Conservation (phyloP, 2,888 invertebrate species). For the Aphidius colemani region DNA sequence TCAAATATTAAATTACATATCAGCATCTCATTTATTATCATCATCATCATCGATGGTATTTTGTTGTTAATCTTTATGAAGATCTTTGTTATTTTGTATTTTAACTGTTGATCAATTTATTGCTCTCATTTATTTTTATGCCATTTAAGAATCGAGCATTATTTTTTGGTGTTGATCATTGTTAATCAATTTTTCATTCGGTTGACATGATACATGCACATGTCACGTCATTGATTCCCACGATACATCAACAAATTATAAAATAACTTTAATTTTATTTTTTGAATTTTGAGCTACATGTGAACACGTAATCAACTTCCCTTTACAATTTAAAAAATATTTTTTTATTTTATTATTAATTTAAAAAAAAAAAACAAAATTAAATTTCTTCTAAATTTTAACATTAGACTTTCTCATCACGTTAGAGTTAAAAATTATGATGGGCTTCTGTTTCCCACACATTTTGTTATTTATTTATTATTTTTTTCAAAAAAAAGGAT, state of each 20-base stretch:
- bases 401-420: constrained; percentile 14
- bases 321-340: not conserved
- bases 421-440: not conserved
- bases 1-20: no score
- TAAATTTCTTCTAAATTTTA: constrained; percentile 4
- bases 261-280: constrained; percentile 28
- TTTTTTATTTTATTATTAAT: not conserved
- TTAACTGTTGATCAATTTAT: not conserved
- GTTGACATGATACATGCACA: constrained; percentile 13
- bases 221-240: constrained; percentile 42
- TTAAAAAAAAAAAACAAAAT: constrained; percentile 7
- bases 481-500: no score
- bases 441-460: not conserved
- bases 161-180: constrained; percentile 19
- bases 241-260: constrained; percentile 35
- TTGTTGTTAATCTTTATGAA: no score
- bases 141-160: constrained; percentile 1
- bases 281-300: constrained; percentile 27
- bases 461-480: not conserved
- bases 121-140: not conserved
- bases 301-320: constrained; percentile 28
- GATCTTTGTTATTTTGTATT: no score
- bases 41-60: no score
- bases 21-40: no score
- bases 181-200: constrained; percentile 12